A percentile compares a stretch with the other conserved stretches of the same genome.
These are phyloP conservation scores for Myxocyprinus asiaticus DNA, from an alignment of 2,113 vertebrate species.

Conservation along the genomic window DNA sequence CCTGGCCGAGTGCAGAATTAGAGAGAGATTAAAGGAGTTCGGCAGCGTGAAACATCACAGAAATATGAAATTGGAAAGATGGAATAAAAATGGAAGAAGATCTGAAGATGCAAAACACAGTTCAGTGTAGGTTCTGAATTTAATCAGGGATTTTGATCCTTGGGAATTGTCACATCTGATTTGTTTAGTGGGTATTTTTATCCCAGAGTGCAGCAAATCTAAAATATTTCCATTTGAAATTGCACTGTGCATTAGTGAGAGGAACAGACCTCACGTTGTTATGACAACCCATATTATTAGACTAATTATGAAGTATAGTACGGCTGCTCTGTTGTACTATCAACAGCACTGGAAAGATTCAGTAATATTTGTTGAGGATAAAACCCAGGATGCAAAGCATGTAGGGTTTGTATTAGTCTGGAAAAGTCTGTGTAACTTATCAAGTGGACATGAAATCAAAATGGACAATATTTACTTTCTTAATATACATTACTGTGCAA, in stretches of 20 bases:
- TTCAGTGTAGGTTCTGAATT: not conserved
- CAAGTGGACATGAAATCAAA: too few relatives aligned
- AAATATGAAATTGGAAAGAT: not conserved
- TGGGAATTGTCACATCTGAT: too few relatives aligned
- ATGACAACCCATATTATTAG: not conserved
- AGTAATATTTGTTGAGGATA: not conserved
- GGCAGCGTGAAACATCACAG: not conserved
- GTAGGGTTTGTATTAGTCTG: not conserved
- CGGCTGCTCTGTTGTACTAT: not conserved
- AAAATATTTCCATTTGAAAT: not conserved
- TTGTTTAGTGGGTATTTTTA: not conserved
- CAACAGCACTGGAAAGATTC: not conserved
- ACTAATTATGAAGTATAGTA: too few relatives aligned
- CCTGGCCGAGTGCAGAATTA: not conserved
- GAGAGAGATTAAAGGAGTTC: not conserved
- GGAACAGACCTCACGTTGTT: not conserved
- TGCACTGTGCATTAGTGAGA: not conserved
- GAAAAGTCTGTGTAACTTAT: too few relatives aligned
- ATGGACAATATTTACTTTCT: too few relatives aligned
- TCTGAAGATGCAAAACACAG: too few relatives aligned
- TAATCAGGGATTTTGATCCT: not conserved
- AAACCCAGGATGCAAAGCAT: not conserved
- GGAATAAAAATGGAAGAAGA: too few relatives aligned
- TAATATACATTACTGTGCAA: too few relatives aligned
- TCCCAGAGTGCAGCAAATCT: not conserved